Evolutionary conservation across 2,797 vertebrate species (phyloP).

Genomic region (Chelonia mydas): DNA sequence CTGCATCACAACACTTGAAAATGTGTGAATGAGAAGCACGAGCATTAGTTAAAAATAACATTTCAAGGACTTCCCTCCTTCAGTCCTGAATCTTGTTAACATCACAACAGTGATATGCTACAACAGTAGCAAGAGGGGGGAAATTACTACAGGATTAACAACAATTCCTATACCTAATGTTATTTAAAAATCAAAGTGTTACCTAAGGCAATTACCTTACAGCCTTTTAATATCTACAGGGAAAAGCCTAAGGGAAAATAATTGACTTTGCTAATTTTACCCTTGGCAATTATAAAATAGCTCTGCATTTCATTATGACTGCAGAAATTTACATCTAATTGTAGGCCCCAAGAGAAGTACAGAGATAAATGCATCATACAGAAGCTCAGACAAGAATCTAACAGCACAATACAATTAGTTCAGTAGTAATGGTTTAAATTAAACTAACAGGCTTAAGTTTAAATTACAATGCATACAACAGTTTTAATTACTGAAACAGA

Average conservation of each 20-base stretch:
- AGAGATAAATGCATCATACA: constrained; percentile 73
- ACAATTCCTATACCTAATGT: constrained; percentile 80
- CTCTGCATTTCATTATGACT: constrained; percentile 83
- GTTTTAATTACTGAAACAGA: constrained; percentile 58
- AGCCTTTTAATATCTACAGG: constrained; percentile 83
- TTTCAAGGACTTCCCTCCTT: neutral
- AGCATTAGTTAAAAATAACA: constrained; percentile 34
- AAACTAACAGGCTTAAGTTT: constrained; percentile 36
- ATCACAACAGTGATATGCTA: constrained; percentile 33
- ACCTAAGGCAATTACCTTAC: constrained; percentile 84
- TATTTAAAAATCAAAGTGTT: constrained; percentile 86
- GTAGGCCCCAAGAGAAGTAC: constrained; percentile 74
- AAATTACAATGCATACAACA: constrained; percentile 20
- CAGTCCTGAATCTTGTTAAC: constrained; percentile 65
- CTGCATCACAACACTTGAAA: constrained; percentile 36
- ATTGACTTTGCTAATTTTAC: constrained; percentile 87
- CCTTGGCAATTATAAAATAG: constrained; percentile 84
- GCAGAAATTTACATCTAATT: constrained; percentile 80
- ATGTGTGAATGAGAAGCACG: neutral
- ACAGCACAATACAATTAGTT: constrained; percentile 70
- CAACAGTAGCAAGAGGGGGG: constrained; percentile 66
- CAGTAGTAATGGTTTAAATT: constrained; percentile 52
- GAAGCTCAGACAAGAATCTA: constrained; percentile 72
- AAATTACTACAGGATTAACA: constrained; percentile 79
- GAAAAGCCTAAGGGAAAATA: constrained; percentile 85